Conservation (phyloP, 2,797 vertebrate genomes). For the Monodelphis domestica region DNA sequence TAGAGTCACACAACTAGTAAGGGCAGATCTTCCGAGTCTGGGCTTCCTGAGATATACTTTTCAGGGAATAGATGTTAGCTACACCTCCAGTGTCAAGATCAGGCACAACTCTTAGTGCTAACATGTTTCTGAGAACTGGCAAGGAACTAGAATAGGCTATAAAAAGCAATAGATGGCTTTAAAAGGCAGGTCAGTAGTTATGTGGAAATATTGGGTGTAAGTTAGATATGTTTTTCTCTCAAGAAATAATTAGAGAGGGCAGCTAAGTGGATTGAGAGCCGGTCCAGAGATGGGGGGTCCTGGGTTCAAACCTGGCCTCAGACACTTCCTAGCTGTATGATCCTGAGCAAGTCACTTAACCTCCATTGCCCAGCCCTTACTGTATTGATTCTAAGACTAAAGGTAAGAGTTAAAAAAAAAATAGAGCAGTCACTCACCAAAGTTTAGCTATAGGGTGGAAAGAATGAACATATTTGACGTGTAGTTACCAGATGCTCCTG, state of each 20-base stretch:
- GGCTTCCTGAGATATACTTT: no score
- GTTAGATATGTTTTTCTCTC: not conserved
- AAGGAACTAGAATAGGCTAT: not conserved
- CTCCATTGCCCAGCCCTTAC: no score
- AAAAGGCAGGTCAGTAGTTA: not conserved
- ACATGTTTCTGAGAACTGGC: not conserved
- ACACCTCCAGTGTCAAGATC: not conserved
- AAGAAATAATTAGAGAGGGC: no score
- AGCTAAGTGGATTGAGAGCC: no score
- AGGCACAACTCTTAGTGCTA: not conserved
- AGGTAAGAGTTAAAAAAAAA: no score
- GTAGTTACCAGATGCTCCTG: not conserved
- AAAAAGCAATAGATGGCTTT: not conserved
- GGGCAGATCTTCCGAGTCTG: not conserved
- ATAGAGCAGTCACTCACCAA: not conserved
- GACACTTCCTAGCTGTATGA: no score
- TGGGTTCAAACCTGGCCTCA: no score
- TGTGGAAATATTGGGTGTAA: not conserved
- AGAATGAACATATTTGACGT: not conserved
- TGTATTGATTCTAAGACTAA: no score
- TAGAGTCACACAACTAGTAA: not conserved
- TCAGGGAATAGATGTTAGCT: no score
- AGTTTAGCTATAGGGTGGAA: not conserved
- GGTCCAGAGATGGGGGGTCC: no score
- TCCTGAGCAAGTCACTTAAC: no score